Conservation (phyloP, 2,888 invertebrate species). For the Nomada goodeniana region DNA sequence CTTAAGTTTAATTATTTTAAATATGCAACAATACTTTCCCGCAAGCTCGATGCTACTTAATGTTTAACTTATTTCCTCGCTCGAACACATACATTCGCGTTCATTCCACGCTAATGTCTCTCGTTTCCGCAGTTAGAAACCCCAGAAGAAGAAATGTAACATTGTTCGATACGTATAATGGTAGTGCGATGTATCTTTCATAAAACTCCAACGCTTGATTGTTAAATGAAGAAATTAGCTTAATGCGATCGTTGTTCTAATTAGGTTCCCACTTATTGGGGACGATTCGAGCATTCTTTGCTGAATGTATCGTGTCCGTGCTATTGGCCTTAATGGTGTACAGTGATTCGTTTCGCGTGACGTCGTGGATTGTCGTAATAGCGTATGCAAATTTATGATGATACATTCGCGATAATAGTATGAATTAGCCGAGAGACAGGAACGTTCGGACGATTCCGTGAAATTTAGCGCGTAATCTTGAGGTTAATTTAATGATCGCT, state of each 20-base stretch:
- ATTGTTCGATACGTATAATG: too few relatives aligned
- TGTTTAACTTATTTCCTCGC: too few relatives aligned
- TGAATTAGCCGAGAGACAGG: constrained; percentile 45
- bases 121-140: too few relatives aligned
- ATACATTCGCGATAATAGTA: constrained; percentile 70
- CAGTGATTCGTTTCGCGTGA: constrained; percentile 63
- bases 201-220: too few relatives aligned
- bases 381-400: constrained; percentile 78
- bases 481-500: constrained; percentile 50
- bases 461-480: constrained; percentile 52
- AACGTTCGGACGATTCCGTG: constrained; percentile 43
- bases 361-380: constrained; percentile 74
- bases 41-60: too few relatives aligned
- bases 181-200: too few relatives aligned
- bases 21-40: too few relatives aligned
- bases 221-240: too few relatives aligned
- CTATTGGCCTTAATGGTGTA: constrained; percentile 33
- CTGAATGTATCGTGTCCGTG: neutral
- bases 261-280: neutral
- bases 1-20: too few relatives aligned
- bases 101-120: too few relatives aligned
- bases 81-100: too few relatives aligned
- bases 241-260: neutral
- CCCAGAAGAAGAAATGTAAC: too few relatives aligned
- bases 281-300: constrained; percentile 2